Percentiles rank a stretch among this genome's conserved stretches.
Conservation (phyloP, 2,888 invertebrate genomes). For the Alentia gelatinosa region DNA sequence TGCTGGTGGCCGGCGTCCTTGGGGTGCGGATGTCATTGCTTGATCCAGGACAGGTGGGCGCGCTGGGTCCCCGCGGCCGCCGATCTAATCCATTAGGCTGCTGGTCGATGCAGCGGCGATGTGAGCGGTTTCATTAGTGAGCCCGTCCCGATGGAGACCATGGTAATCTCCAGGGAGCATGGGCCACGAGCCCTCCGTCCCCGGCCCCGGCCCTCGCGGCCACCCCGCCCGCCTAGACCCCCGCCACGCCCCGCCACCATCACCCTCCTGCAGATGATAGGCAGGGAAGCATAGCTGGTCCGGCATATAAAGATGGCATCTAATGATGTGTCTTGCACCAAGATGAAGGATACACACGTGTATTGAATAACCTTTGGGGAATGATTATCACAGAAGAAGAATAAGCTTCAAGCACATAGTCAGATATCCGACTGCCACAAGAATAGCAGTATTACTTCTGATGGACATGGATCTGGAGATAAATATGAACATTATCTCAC, state of each 20-base stretch:
- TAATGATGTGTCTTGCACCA: too few relatives aligned
- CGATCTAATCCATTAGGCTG: conserved; percentile 25
- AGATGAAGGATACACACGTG: too few relatives aligned
- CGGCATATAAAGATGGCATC: too few relatives aligned
- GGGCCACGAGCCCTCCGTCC: not conserved
- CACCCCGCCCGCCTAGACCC: not conserved
- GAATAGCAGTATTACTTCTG: too few relatives aligned
- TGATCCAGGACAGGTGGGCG: conserved; percentile 12
- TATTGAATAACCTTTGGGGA: too few relatives aligned
- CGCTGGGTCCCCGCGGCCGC: not conserved
- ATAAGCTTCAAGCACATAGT: too few relatives aligned
- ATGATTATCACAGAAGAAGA: too few relatives aligned
- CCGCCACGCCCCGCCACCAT: not conserved
- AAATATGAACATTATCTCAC: too few relatives aligned
- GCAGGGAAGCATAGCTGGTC: too few relatives aligned
- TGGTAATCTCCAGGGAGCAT: not conserved
- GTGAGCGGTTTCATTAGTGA: not conserved
- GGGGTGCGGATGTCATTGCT: conserved; percentile 1
- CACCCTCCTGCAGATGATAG: too few relatives aligned
- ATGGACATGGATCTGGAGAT: too few relatives aligned
- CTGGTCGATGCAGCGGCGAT: not conserved
- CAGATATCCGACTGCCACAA: too few relatives aligned
- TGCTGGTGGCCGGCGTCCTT: not conserved
- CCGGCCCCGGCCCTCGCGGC: not conserved
- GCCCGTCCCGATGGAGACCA: not conserved